Conservation (phyloP, 2,797 vertebrate genomes). For the Streptopelia turtur region DNA sequence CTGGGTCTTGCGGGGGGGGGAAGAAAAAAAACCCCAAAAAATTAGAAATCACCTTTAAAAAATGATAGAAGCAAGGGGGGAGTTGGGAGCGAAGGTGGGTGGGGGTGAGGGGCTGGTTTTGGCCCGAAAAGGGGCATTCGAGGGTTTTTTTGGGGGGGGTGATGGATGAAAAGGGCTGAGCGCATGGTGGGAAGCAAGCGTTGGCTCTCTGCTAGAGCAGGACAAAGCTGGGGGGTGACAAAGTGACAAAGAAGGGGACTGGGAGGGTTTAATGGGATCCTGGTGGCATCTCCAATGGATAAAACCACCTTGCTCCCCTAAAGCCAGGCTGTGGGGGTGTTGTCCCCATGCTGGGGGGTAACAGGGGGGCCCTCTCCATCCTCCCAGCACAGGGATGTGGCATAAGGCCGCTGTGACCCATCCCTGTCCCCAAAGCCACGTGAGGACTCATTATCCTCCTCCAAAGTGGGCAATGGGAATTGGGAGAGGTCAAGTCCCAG, state of each 20-base stretch:
- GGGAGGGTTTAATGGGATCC: rapidly evolving
- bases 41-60: not conserved
- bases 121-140: not conserved
- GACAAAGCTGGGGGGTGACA: not conserved
- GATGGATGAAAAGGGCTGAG: not conserved
- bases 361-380: rapidly evolving
- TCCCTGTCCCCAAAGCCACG: not conserved
- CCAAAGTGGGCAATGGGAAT: rapidly evolving
- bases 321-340: not conserved
- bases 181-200: not conserved
- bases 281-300: not conserved
- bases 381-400: rapidly evolving
- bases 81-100: rapidly evolving
- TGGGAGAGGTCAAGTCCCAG: not conserved
- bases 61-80: not conserved
- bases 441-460: not conserved
- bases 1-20: not conserved
- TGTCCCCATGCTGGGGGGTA: rapidly evolving
- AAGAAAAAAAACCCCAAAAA: not conserved
- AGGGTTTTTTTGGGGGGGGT: too few species aligned
- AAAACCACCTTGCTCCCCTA: rapidly evolving
- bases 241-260: not conserved
- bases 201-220: not conserved
- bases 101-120: not conserved
- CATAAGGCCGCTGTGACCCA: rapidly evolving